phyloP scores from a whole-genome alignment of 1,140 invertebrate genomes.

The Drosophila equinoxialis region DNA sequence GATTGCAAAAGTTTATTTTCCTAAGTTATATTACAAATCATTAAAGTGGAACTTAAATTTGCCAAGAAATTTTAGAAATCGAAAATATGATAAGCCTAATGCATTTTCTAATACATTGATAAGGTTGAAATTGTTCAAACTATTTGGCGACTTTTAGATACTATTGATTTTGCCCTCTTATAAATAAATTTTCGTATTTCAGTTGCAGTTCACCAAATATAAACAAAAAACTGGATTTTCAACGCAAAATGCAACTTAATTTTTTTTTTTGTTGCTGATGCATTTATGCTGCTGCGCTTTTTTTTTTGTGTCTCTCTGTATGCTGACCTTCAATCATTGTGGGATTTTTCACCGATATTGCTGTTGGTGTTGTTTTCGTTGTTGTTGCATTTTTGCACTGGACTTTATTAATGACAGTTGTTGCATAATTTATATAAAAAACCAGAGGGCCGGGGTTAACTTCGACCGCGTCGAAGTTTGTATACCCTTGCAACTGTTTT shows the following conservation, averaged over 20 bases:
- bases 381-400: constrained; percentile 53
- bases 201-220: constrained; percentile 74
- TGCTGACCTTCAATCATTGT: constrained; percentile 76
- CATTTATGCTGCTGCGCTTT: constrained; percentile 69
- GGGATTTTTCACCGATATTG: constrained; percentile 57
- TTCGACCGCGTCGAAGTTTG: too few species aligned
- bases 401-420: constrained; percentile 80
- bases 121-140: neutral
- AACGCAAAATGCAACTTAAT: constrained; percentile 75
- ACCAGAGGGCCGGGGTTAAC: too few species aligned
- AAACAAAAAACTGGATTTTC: constrained; percentile 72
- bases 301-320: constrained; percentile 54
- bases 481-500: too few species aligned
- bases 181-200: constrained; percentile 36
- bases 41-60: too few species aligned
- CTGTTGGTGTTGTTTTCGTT: constrained; percentile 17
- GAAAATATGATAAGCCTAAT: too few species aligned
- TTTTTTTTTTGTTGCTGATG: constrained; percentile 47
- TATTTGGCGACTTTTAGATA: constrained; percentile 7
- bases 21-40: too few species aligned
- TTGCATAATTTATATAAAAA: constrained; percentile 72
- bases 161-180: constrained; percentile 11
- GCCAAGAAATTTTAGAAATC: too few species aligned
- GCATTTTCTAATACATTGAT: too few species aligned
- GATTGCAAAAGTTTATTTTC: too few species aligned